Percentiles rank a stretch among this genome's conserved stretches.
phyloP scores from a whole-genome alignment of 2,888 invertebrate genomes.

The Lordiphosa andalusiaca region DNA sequence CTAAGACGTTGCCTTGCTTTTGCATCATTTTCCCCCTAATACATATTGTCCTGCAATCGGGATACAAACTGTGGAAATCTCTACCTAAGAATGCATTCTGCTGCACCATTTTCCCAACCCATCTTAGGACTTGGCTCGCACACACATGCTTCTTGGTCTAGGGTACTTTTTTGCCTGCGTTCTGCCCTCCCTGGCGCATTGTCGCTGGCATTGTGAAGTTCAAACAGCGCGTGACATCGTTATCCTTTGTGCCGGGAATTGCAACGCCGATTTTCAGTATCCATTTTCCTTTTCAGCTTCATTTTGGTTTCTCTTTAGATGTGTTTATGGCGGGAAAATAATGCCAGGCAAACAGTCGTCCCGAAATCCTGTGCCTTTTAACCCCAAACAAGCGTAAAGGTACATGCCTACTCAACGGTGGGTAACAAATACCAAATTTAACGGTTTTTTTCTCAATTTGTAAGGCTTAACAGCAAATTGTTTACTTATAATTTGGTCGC shows the following conservation, averaged over 20 bases:
- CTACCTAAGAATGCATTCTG: no score
- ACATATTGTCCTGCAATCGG: no score
- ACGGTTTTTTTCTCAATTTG: no score
- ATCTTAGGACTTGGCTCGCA: no score
- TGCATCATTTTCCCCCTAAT: no score
- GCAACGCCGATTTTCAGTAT: slow-evolving; percentile 36
- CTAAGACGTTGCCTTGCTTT: no score
- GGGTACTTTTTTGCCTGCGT: slow-evolving; percentile 9
- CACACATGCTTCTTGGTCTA: slow-evolving; percentile 7
- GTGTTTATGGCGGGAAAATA: slow-evolving; percentile 62
- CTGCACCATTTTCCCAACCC: no score
- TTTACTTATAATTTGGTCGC: no score
- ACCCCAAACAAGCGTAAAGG: slow-evolving; percentile 33
- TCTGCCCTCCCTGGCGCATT: slow-evolving; percentile 8
- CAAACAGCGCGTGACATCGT: slow-evolving; percentile 72
- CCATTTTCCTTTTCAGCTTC: slow-evolving; percentile 39
- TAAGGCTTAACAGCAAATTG: no score
- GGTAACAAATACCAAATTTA: no score
- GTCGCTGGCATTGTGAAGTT: slow-evolving; percentile 37
- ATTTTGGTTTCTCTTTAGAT: slow-evolving; percentile 21
- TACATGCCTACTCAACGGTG: background rate
- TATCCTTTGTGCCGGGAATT: slow-evolving; percentile 58
- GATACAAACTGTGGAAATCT: no score
- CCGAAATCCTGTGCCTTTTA: slow-evolving; percentile 29
- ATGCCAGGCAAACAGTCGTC: slow-evolving; percentile 27